Evolutionary conservation across 2,113 vertebrate species (phyloP), one percentile per base, ranked within the genome.

Genomic region (Nematolebias whitei): DNA sequence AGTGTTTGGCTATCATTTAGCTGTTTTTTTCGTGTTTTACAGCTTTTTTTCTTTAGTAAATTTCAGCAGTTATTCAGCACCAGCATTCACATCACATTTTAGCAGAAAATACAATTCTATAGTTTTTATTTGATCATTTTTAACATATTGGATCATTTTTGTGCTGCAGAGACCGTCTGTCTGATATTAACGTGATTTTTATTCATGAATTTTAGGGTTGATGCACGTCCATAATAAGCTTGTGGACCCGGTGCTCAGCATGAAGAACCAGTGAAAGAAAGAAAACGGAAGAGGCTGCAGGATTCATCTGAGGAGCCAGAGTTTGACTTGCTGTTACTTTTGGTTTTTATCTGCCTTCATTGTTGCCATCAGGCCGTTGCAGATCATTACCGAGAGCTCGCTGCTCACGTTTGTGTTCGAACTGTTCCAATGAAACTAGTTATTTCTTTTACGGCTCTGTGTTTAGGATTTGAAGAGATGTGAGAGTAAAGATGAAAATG

Each of bases 141-240:
- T 4, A 29, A 29, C 26, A 29, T 29, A 7, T 7, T 7, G 26
- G 26, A 7, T 4, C 26, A 4, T 3, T 29, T 40, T 15, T 54
- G n/a, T 56, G 35, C 39, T 41, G 20, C 14, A 41, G 38, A 56
- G 9, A 22, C 22, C 24, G 11, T 43, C 39, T 5, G 2, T 18
- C 5, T 41, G 20, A 52, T 18, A 26, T 23, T 22, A 15, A n/a
- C n/a, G n/a, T n/a, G n/a, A n/a, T n/a, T n/a, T n/a, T n/a, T n/a
- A n/a, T n/a, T n/a, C n/a, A n/a, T n/a, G n/a, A n/a, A n/a, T 69
- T 59, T 32, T 59, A 99, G 97, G 96, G 73, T 91, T 99, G 84
- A 96, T 98, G 95, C 92, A 96, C 52, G 95, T 98, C 69, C 97
- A 98, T 85, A 98, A 98, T 81, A 96, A 94, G 79, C 90, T 99